A percentile compares a stretch with the other conserved stretches of the same genome.
These are phyloP conservation scores for Autographa pulchrina DNA, from an alignment of 2,888 invertebrate genomes.

Conservation along the genomic window DNA sequence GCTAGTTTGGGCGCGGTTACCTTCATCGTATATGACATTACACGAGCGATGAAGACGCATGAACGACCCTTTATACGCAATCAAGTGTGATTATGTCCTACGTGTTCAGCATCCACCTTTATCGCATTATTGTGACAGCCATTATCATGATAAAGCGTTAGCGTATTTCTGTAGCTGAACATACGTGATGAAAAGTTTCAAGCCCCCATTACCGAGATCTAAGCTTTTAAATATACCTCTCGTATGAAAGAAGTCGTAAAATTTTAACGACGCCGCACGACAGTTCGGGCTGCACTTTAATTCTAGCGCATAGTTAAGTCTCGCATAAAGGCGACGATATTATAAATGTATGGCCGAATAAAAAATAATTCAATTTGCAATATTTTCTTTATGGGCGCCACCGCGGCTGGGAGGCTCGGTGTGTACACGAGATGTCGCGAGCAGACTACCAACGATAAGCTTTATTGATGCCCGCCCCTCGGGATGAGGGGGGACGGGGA, in stretches of 20 bases:
- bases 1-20: slow-evolving; percentile 49
- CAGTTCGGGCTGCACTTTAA: slow-evolving; percentile 37
- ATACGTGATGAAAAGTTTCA: slow-evolving; percentile 17
- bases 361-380: slow-evolving; percentile 64
- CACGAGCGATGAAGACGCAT: slow-evolving; percentile 51
- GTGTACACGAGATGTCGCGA: slow-evolving; percentile 59
- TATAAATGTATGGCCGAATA: slow-evolving; percentile 43
- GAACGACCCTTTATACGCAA: slow-evolving; percentile 52
- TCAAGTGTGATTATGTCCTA: slow-evolving; percentile 52
- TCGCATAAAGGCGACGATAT: slow-evolving; percentile 31
- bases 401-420: slow-evolving; percentile 39
- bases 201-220: slow-evolving; percentile 23
- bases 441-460: slow-evolving; percentile 62
- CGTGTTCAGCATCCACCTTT: slow-evolving; percentile 22
- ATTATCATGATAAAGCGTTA: slow-evolving; percentile 16
- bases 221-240: slow-evolving; percentile 19
- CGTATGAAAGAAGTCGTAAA: slow-evolving; percentile 29
- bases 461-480: slow-evolving; percentile 66
- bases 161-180: slow-evolving; percentile 7
- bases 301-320: slow-evolving; percentile 36
- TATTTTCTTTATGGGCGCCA: slow-evolving; percentile 57
- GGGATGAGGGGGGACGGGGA: slow-evolving; percentile 55
- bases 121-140: slow-evolving; percentile 7
- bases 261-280: slow-evolving; percentile 37
- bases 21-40: slow-evolving; percentile 53